Evolutionary conservation across 2,888 invertebrate species (phyloP).

Genomic region (Drosophila recens): DNA sequence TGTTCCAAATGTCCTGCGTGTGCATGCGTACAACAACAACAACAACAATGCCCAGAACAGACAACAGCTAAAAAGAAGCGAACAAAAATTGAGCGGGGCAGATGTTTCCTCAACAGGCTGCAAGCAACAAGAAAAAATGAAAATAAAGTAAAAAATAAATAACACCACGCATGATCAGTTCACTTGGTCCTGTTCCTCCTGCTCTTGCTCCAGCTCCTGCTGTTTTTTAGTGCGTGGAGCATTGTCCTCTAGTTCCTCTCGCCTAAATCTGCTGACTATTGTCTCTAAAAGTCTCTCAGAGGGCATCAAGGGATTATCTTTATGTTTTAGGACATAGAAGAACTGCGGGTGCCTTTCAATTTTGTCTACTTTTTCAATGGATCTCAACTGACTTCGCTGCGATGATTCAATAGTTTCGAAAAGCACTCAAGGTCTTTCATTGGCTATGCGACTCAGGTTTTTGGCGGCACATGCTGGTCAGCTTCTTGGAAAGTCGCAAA

Average conservation of each 20-base stretch:
- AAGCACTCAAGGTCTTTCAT: constrained; percentile 41
- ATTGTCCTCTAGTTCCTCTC: constrained; percentile 60
- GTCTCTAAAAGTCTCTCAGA: constrained; percentile 27
- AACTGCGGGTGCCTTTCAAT: constrained; percentile 59
- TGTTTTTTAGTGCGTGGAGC: constrained; percentile 63
- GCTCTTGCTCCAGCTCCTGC: not conserved
- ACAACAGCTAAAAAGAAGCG: constrained; percentile 59
- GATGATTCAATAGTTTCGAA: constrained; percentile 51
- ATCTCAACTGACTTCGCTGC: constrained; percentile 13
- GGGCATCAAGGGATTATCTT: constrained; percentile 45
- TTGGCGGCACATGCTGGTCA: constrained; percentile 45
- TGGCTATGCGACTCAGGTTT: constrained; percentile 48
- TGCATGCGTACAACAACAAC: constrained; percentile 63
- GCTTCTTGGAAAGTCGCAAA: constrained; percentile 5
- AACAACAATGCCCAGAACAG: constrained; percentile 52
- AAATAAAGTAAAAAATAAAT: constrained; percentile 32
- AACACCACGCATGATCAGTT: constrained; percentile 78
- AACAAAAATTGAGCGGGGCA: constrained; percentile 74
- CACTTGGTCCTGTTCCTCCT: constrained; percentile 50
- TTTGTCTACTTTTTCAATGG: constrained; percentile 15
- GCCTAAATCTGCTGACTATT: constrained; percentile 53
- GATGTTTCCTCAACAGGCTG: constrained; percentile 80
- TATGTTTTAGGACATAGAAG: constrained; percentile 20
- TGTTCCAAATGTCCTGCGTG: constrained; percentile 71
- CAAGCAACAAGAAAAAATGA: constrained; percentile 36